These are phyloP conservation scores for Hypomecis punctinalis DNA, from an alignment of 2,888 invertebrate species.

Conservation along the genomic window DNA sequence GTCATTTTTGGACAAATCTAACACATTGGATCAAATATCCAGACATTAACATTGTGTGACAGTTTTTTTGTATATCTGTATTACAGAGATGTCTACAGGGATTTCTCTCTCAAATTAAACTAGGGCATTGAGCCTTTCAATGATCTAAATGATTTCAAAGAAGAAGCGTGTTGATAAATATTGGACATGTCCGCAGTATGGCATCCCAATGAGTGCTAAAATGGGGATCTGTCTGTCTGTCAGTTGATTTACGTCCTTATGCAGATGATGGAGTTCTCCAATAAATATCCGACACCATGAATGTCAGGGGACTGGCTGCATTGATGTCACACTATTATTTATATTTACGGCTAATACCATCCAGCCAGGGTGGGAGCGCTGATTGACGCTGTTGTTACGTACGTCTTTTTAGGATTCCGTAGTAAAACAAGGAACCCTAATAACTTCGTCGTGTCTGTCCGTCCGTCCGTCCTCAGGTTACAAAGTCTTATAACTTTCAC, in stretches of 20 bases:
- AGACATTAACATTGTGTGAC: too few species aligned
- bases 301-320: slow-evolving; percentile 26
- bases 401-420: too few species aligned
- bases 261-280: slow-evolving; percentile 29
- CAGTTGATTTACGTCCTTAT: slow-evolving; percentile 42
- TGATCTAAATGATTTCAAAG: too few species aligned
- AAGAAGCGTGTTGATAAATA: slow-evolving; percentile 6
- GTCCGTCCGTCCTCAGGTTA: too few species aligned
- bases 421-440: too few species aligned
- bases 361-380: background rate
- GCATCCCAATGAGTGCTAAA: background rate
- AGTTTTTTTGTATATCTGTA: too few species aligned
- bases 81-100: too few species aligned
- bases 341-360: slow-evolving; percentile 38
- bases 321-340: slow-evolving; percentile 40
- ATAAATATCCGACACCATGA: slow-evolving; percentile 32
- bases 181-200: background rate
- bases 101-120: background rate
- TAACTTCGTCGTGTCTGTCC: too few species aligned
- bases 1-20: too few species aligned
- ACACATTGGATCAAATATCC: too few species aligned
- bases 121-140: background rate
- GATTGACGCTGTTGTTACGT: too few species aligned
- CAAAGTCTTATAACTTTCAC: too few species aligned
- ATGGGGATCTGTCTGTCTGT: slow-evolving; percentile 10